Evolutionary conservation across 1,140 invertebrate species (phyloP), one percentile per base, ranked within the genome.

Genomic region (Augochlora pura): DNA sequence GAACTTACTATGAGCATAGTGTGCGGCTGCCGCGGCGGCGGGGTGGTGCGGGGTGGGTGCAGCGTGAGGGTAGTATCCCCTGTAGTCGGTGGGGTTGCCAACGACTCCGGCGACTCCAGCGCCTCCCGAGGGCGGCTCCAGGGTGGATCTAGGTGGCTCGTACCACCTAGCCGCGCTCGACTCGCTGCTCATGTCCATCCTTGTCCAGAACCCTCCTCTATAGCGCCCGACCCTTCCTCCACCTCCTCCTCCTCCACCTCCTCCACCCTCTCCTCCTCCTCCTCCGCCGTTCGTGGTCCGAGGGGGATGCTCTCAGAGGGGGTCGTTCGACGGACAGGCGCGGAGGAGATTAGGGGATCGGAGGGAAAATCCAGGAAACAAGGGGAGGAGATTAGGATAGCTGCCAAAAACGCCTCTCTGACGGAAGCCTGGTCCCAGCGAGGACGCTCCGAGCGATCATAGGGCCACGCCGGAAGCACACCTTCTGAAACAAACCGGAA

Each of bases 121-220:
- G 25, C 88, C 88, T 68, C 89, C 91, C 68, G 89, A 90, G 59
- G 91, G 88, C 82, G 92, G 90, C 66, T 93, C 92, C 81, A 93
- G 73, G 86, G 84, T 78, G 39, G 87, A 90, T 78, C 92, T 91
- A 65, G 92, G 92, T 63, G 91, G 91, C 84, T 93, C 92, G 86
- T 93, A 93, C 92, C 92, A 93, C 81, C 92, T 90, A 73, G 91
- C 90, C 86, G 92, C 88, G 81, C 91, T 93, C 82, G 91, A 93
- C 88, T 92, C 92, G 89, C 92, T 93, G 88, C 91, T 93, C 92
- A 93, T 93, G 89, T 93, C 92, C 92, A 93, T 93, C 87, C 42
- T 83, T 91, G 88, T 87, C 87, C 83, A 86, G 86, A 89, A 89
- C 90, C 86, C 88, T 89, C 84, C 71, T 74, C 71, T 68, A 3